Base-by-base conservation (phyloP, 2,113 vertebrate genomes). In the Larimichthys crocea region DNA sequence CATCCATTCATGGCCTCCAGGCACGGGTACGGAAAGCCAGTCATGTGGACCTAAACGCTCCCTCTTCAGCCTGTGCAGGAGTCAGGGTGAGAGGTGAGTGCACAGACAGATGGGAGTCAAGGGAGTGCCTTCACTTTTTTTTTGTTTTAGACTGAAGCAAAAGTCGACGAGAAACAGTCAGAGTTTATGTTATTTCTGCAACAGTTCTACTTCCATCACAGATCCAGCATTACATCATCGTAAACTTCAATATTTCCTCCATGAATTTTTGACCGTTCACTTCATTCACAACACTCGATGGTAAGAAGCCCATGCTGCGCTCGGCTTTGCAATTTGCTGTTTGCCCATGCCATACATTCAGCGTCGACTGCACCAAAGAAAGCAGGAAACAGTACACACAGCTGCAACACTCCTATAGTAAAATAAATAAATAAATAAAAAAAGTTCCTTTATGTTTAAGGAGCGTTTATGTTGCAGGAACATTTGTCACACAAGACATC, bases 11-110 rank as follows among this genome's bases (percentile, higher is more conserved):
- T 97, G 96, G 74, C 96, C 96, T 76, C 93, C 90, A 55, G 97
- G 96, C 89, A 97, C 98, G 0, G 97, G 94, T 74, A 96, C 91
- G 85, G 98, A 99, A 60, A 98, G 94, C 98, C 98, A 99, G 92
- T 99, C 97, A 1, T 99, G 97, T 65, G 98, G 97, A 90, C 97
- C 97, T 90, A 99, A 97, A 93, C 91, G 96, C 90, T 97, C 98
- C 92, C 98, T 96, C 95, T 99, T 99, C 93, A 97, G 95, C 98
- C 98, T 99, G 96, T 24, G 65, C 0, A 83, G 73, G 69, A 74
- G 78, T 46, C 76, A 64, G 26, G 59, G 72, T 8, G 74, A 82
- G 69, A 88, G 59, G 72, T 73, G 65, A 83, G 83, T 40, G 2
- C 61, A 63, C 16, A 24, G 42, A 67, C 44, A 40, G 35, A 69